Percentiles rank a stretch among this genome's conserved stretches.
Conservation (phyloP, 2,888 invertebrate species). For the Augiades crinisus region DNA sequence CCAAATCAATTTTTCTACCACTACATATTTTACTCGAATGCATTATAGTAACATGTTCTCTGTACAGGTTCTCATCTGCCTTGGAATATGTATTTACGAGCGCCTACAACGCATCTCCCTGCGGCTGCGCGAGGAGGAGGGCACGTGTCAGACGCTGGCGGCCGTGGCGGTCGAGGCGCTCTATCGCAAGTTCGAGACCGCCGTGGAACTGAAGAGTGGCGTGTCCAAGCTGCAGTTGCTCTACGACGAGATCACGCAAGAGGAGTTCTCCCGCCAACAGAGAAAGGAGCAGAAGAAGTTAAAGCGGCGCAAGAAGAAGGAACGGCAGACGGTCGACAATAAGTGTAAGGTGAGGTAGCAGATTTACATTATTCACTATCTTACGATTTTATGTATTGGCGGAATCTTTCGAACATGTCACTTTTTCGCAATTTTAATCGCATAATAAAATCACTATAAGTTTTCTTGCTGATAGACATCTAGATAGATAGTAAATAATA, state of each 20-base stretch:
- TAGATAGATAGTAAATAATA: too few species aligned
- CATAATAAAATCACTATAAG: too few species aligned
- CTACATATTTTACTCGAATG: too few species aligned
- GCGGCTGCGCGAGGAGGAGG: conserved; percentile 93
- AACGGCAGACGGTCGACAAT: conserved; percentile 59
- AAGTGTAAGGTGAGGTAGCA: conserved; percentile 57
- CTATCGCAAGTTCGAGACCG: conserved; percentile 94
- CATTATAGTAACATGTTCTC: not conserved
- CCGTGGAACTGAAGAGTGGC: conserved; percentile 93
- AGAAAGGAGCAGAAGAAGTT: conserved; percentile 92
- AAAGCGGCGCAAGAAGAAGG: conserved; percentile 87
- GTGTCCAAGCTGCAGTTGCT: conserved; percentile 93
- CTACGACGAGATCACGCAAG: conserved; percentile 93
- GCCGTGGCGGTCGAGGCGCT: conserved; percentile 94
- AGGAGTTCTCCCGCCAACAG: conserved; percentile 92
- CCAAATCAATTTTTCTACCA: not conserved
- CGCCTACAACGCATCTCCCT: conserved; percentile 93
- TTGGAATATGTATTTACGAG: conserved; percentile 96
- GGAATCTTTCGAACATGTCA: too few species aligned
- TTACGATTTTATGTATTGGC: too few species aligned
- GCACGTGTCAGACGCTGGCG: conserved; percentile 96
- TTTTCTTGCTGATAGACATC: too few species aligned
- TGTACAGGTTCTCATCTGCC: conserved; percentile 90
- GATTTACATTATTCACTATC: too few species aligned
- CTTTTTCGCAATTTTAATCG: too few species aligned